Percentiles rank a stretch among this genome's conserved stretches.
Conservation (phyloP, 2,113 vertebrate species). For the Redunca redunca region DNA sequence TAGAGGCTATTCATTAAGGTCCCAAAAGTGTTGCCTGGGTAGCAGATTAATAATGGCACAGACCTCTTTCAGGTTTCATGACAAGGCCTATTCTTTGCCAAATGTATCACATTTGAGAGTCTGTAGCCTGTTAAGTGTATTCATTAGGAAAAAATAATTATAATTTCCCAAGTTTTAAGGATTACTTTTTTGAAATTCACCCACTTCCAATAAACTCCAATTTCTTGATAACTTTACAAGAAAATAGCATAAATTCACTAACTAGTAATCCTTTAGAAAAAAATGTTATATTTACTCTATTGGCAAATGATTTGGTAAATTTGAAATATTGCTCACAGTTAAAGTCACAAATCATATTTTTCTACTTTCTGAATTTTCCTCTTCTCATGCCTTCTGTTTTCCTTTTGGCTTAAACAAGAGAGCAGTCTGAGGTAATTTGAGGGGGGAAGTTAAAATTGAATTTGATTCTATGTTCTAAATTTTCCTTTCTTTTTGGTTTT, state of each 20-base stretch:
- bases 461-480: not conserved
- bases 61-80: slow-evolving; percentile 55
- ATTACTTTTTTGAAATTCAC: slow-evolving; percentile 37
- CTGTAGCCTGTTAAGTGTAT: slow-evolving; percentile 39
- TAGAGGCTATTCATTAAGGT: slow-evolving; percentile 62
- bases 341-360: not conserved
- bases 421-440: not conserved
- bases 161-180: slow-evolving; percentile 22
- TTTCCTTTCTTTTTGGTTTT: not conserved
- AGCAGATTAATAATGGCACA: slow-evolving; percentile 54
- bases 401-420: not conserved
- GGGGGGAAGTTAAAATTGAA: not conserved
- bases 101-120: slow-evolving; percentile 62
- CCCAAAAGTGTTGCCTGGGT: slow-evolving; percentile 52
- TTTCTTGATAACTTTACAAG: not conserved
- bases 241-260: not conserved
- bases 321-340: not conserved
- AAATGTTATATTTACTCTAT: not conserved
- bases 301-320: not conserved
- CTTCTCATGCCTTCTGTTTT: not conserved
- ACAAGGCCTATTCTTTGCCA: slow-evolving; percentile 51
- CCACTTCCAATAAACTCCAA: not conserved
- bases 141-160: slow-evolving; percentile 46
- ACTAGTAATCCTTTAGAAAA: not conserved
- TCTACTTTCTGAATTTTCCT: not conserved